Conservation (phyloP, 2,113 vertebrate genomes). For the Clarias magur region DNA sequence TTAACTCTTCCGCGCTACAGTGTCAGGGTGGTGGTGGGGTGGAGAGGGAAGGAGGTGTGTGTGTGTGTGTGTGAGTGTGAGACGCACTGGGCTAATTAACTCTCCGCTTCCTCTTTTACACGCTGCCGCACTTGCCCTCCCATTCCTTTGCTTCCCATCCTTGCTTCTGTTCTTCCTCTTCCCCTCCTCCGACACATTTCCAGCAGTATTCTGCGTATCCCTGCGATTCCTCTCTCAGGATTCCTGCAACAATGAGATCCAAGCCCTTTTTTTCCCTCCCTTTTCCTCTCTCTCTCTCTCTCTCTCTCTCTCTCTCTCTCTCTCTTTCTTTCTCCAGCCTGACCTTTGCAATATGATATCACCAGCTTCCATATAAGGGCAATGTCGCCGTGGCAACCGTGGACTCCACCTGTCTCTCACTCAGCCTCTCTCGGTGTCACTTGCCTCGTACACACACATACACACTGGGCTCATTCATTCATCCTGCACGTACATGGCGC, state of each 20-base stretch:
- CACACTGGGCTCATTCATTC: slow-evolving; percentile 22
- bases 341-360: slow-evolving; percentile 82
- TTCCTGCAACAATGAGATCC: slow-evolving; percentile 3
- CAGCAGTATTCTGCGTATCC: slow-evolving; percentile 55
- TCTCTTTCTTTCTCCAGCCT: slow-evolving; percentile 63
- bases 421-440: slow-evolving; percentile 42
- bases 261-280: slow-evolving; percentile 2
- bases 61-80: not conserved
- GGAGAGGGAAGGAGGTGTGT: slow-evolving; percentile 40
- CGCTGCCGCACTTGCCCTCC: slow-evolving; percentile 54
- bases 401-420: slow-evolving; percentile 87
- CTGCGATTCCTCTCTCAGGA: slow-evolving; percentile 28
- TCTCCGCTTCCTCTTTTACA: slow-evolving; percentile 50
- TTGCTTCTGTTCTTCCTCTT: slow-evolving; percentile 54
- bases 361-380: slow-evolving; percentile 74
- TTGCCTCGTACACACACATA: slow-evolving; percentile 15
- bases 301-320: slow-evolving; percentile 33
- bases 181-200: slow-evolving; percentile 58
- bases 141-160: slow-evolving; percentile 50
- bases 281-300: slow-evolving; percentile 32
- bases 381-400: slow-evolving; percentile 81
- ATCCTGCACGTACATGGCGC: not conserved
- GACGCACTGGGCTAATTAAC: slow-evolving; percentile 66
- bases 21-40: slow-evolving; percentile 54
- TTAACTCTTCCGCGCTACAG: slow-evolving; percentile 50